phyloP scores from a whole-genome alignment of 2,888 invertebrate genomes.

The Stenurella melanura region DNA sequence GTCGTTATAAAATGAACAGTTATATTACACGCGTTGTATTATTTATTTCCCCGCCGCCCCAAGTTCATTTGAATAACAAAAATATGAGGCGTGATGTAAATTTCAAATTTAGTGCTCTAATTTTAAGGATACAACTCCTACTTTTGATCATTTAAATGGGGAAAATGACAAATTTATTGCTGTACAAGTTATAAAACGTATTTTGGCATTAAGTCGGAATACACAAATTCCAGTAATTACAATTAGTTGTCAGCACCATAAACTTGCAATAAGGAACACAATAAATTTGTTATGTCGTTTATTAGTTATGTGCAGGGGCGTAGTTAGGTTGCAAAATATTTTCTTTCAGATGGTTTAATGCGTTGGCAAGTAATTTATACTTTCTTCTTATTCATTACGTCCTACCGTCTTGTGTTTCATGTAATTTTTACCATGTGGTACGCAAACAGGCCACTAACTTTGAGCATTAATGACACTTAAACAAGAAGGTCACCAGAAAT shows the following conservation, averaged over 20 bases:
- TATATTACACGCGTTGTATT: neutral
- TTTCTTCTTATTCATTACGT: no score
- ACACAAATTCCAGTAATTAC: conserved; percentile 7
- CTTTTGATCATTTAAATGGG: conserved; percentile 23
- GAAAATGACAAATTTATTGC: conserved; percentile 24
- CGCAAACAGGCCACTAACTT: no score
- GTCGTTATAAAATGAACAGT: conserved; percentile 1
- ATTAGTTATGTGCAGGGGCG: no score
- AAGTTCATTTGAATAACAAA: conserved; percentile 9
- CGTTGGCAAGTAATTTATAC: no score
- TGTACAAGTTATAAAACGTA: conserved; percentile 22
- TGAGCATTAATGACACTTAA: no score
- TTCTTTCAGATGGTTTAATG: no score
- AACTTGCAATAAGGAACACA: neutral
- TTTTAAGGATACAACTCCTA: conserved; percentile 16
- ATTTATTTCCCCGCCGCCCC: conserved; percentile 3
- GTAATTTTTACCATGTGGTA: no score
- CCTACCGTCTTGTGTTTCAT: no score
- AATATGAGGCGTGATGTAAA: conserved; percentile 26
- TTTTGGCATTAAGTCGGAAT: conserved; percentile 22
- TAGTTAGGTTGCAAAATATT: no score
- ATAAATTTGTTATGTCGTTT: neutral
- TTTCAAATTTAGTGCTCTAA: conserved; percentile 17
- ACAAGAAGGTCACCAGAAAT: no score
- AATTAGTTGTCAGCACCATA: neutral